Evolutionary conservation across 2,113 vertebrate genomes (phyloP).

Genomic region (Eira barbara): DNA sequence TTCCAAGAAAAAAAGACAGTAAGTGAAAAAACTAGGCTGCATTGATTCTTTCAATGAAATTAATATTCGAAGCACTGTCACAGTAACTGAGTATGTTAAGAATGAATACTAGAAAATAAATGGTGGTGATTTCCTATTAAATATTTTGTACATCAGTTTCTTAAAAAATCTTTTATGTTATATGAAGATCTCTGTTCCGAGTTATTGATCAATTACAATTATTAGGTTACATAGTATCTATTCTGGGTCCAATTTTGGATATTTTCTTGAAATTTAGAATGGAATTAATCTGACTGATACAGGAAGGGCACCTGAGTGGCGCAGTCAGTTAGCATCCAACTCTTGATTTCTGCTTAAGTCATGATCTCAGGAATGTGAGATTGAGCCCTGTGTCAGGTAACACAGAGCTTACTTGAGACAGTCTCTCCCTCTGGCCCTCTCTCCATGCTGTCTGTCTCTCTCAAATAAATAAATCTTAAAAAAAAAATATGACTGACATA

Average conservation of each 20-base stretch:
- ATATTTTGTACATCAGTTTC: neutral
- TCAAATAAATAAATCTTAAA: neutral
- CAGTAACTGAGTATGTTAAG: neutral
- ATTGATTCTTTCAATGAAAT: neutral
- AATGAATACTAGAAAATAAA: neutral
- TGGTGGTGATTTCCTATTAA: neutral
- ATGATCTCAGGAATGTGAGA: neutral
- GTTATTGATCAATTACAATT: neutral
- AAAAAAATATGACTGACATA: neutral
- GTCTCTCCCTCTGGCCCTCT: neutral
- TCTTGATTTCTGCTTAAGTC: neutral
- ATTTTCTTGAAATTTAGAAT: conserved; percentile 1
- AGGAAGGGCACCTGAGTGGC: neutral
- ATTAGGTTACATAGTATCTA: neutral
- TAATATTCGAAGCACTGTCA: neutral
- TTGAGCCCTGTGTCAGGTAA: neutral
- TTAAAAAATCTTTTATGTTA: neutral
- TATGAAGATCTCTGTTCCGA: neutral
- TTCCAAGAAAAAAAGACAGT: neutral
- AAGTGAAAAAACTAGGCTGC: neutral
- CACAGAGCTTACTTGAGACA: neutral
- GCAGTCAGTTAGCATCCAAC: neutral
- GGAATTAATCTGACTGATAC: neutral
- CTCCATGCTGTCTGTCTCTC: neutral
- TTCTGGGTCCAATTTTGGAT: neutral